These are phyloP conservation scores for Corydoras sp. DNA, from an alignment of 2,113 vertebrate genomes.

Conservation along the genomic window DNA sequence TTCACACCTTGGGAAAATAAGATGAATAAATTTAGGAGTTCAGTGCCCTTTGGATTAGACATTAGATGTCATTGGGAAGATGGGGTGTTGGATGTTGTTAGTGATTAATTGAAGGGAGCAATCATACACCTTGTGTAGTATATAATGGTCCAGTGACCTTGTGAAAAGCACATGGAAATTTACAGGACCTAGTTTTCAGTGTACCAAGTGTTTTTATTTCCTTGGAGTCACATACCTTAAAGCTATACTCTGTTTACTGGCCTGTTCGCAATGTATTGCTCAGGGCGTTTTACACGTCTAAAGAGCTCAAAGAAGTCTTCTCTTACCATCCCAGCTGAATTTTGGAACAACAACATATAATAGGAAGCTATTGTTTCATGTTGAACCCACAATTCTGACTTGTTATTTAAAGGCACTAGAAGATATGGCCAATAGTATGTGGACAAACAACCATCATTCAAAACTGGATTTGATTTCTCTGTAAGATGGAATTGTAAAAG, in stretches of 20 bases:
- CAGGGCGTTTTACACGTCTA: slow-evolving; percentile 4
- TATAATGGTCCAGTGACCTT: slow-evolving; percentile 38
- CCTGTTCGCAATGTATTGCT: not conserved
- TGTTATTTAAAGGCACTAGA: too few relatives aligned
- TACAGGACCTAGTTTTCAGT: slow-evolving; percentile 17
- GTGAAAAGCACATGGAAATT: slow-evolving; percentile 29
- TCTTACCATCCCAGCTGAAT: too few relatives aligned
- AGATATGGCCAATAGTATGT: too few relatives aligned
- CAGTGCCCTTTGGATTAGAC: slow-evolving; percentile 42
- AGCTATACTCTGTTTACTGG: slow-evolving; percentile 8
- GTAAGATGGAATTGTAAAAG: too few relatives aligned
- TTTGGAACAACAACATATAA: too few relatives aligned
- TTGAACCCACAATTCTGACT: too few relatives aligned
- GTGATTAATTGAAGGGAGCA: slow-evolving; percentile 41
- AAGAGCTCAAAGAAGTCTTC: not conserved
- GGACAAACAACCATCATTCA: too few relatives aligned
- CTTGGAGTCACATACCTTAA: slow-evolving; percentile 17
- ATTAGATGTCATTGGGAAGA: slow-evolving; percentile 42
- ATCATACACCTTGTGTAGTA: slow-evolving; percentile 13
- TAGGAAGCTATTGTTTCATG: too few relatives aligned
- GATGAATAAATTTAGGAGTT: slow-evolving; percentile 44
- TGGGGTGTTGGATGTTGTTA: slow-evolving; percentile 35
- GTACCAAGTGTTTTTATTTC: not conserved
- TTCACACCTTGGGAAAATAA: slow-evolving; percentile 46
- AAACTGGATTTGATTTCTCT: too few relatives aligned